A percentile compares a stretch with the other conserved stretches of the same genome.
Conservation (phyloP, 2,113 vertebrate species). For the Sus scrofa region T2T-Sscrofa CM000830.6:124930501-124931000, state of each 20-base stretch:
- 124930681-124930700: too few species aligned
- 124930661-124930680: too few species aligned
- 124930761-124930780: too few species aligned
- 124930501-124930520: too few species aligned
- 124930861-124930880: neutral
- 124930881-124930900: neutral
- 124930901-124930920: neutral
- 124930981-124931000: neutral
- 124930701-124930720: neutral
- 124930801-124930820: neutral
- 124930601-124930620: too few species aligned
- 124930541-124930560: too few species aligned
- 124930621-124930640: too few species aligned
- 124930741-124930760: neutral
- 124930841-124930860: neutral
- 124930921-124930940: neutral
- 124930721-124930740: neutral
- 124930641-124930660: too few species aligned
- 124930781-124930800: neutral
- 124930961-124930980: neutral
- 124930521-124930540: too few species aligned
- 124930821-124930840: neutral
- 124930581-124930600: too few species aligned
- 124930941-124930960: neutral
- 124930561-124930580: too few species aligned